Conservation (phyloP, 2,113 vertebrate species). For the Labeo rohita region DNA sequence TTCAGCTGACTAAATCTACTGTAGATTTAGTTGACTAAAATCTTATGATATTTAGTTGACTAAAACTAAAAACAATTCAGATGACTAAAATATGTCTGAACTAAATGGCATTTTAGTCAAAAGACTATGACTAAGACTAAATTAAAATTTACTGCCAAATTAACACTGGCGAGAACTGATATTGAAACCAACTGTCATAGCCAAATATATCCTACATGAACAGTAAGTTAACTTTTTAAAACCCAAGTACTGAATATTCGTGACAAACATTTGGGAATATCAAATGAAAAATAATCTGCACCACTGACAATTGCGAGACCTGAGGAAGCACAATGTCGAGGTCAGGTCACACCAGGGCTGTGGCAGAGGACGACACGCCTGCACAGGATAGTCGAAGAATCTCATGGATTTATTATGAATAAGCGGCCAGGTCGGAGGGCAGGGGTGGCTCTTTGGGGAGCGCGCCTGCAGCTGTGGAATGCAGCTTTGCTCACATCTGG, state of each 20-base stretch:
- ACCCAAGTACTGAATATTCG: neutral
- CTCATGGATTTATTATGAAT: constrained; percentile 63
- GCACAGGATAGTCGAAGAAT: constrained; percentile 52
- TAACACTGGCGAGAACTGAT: neutral
- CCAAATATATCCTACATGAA: too few species aligned
- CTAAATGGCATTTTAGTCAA: too few species aligned
- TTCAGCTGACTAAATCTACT: too few species aligned
- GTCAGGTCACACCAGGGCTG: constrained; percentile 41
- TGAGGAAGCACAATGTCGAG: constrained; percentile 13
- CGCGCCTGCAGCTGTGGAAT: constrained; percentile 62
- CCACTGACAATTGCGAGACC: constrained; percentile 12
- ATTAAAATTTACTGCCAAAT: too few species aligned
- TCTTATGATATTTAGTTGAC: too few species aligned
- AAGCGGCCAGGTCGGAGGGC: constrained; percentile 61
- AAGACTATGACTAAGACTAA: too few species aligned
- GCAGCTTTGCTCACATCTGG: constrained; percentile 59
- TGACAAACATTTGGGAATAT: neutral
- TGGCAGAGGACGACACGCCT: constrained; percentile 41
- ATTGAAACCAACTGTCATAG: neutral
- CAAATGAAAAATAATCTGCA: constrained; percentile 2
- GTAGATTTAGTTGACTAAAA: too few species aligned
- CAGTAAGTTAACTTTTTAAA: neutral
- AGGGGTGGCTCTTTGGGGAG: constrained; percentile 56
- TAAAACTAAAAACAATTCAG: too few species aligned
- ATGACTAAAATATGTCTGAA: too few species aligned